Percentiles rank a stretch among this genome's conserved stretches.
phyloP scores from a whole-genome alignment of 2,113 vertebrate genomes.

The Cyphomyrus discorhynchus region DNA sequence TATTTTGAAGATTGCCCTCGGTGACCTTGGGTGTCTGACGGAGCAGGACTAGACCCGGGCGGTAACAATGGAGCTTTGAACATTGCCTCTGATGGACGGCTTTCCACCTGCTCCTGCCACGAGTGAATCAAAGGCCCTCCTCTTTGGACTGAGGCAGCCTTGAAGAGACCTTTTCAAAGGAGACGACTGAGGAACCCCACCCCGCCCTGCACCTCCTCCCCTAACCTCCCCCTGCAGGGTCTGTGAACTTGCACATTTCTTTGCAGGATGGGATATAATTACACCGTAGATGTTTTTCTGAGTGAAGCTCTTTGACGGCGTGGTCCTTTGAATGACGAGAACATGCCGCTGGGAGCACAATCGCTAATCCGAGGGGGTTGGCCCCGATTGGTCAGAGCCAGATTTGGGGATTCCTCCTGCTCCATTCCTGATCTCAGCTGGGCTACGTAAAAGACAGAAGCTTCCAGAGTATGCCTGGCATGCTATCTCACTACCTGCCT shows the following conservation, averaged over 20 bases:
- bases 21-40: not conserved
- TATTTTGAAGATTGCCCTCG: not conserved
- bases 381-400: not conserved
- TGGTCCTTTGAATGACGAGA: not conserved
- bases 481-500: not conserved
- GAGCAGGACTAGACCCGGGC: not conserved
- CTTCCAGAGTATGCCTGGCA: not conserved
- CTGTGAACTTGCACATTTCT: not conserved
- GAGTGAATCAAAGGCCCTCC: constrained; percentile 3
- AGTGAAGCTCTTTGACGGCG: not conserved
- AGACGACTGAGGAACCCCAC: not conserved
- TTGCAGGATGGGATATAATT: not conserved
- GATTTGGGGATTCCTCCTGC: not conserved
- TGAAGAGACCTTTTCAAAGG: not conserved
- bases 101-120: not conserved
- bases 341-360: not conserved
- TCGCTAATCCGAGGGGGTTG: not conserved
- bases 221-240: not conserved
- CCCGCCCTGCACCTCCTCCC: not conserved
- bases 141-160: not conserved
- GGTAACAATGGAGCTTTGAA: not conserved
- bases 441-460: not conserved
- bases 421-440: not conserved
- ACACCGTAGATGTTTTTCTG: not conserved
- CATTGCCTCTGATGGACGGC: not conserved